These are phyloP conservation scores for Coelopa frigida DNA, from an alignment of 1,140 invertebrate genomes.

Conservation along the genomic window DNA sequence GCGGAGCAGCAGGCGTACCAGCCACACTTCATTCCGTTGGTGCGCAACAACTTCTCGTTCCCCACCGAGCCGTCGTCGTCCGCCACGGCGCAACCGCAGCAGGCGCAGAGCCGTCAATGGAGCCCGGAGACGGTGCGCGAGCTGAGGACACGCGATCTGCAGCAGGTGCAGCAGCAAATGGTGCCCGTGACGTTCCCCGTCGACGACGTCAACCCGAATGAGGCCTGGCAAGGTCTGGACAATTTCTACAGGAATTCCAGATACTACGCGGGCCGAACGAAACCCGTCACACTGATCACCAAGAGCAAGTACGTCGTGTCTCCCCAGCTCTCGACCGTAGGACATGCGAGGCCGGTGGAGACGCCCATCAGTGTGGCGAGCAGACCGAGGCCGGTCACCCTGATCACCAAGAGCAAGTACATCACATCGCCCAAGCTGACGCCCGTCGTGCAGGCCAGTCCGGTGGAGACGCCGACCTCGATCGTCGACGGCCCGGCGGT, in stretches of 20 bases:
- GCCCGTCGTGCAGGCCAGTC: constrained; percentile 30
- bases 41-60: constrained; percentile 8
- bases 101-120: constrained; percentile 12
- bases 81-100: constrained; percentile 7
- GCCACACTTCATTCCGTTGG: neutral
- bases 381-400: neutral
- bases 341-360: constrained; percentile 33
- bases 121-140: constrained; percentile 9
- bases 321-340: neutral
- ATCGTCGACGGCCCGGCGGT: constrained; percentile 37
- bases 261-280: too few relatives aligned
- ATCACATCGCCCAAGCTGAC: constrained; percentile 18
- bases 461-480: constrained; percentile 30
- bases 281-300: neutral
- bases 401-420: constrained; percentile 12
- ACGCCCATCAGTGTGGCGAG: too few relatives aligned
- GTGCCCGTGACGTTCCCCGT: neutral
- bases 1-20: neutral
- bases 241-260: constrained; percentile 8
- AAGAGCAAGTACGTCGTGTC: constrained; percentile 9
- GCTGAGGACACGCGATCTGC: constrained; percentile 6
- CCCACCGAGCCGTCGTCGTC: neutral
- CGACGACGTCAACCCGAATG: neutral
- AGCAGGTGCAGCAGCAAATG: constrained; percentile 4
- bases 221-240: neutral